Conservation (phyloP, 1,140 invertebrate species). For the Physella acuta region DNA sequence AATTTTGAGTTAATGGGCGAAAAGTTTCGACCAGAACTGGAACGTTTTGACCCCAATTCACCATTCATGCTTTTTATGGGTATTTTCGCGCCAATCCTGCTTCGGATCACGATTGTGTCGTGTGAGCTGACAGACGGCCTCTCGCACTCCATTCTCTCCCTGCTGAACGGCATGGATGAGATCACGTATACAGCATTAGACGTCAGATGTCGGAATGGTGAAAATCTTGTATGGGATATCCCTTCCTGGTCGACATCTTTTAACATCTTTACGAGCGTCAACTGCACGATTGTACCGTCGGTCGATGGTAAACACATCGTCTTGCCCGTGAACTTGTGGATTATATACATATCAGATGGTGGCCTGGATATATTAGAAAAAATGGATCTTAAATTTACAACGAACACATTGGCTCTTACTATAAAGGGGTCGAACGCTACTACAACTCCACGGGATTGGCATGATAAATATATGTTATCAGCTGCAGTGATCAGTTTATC, state of each 20-base stretch:
- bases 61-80: conserved; percentile 10
- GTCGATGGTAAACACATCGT: background rate
- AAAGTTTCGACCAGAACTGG: background rate
- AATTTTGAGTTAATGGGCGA: background rate
- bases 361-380: background rate
- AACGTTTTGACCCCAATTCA: background rate
- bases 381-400: conserved; percentile 21
- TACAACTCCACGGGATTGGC: conserved; percentile 9
- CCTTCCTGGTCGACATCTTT: conserved; percentile 16
- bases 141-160: background rate
- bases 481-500: conserved; percentile 2
- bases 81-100: background rate
- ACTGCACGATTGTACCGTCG: conserved; percentile 1
- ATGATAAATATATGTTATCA: background rate
- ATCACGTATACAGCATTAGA: conserved; percentile 1
- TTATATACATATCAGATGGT: conserved; percentile 9
- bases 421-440: background rate
- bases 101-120: background rate
- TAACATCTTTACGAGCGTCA: conserved; percentile 12
- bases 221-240: conserved; percentile 18
- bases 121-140: conserved; percentile 5
- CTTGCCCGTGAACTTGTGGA: conserved; percentile 29
- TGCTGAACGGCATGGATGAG: conserved; percentile 14
- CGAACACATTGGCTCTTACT: conserved; percentile 7
- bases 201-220: background rate